These are phyloP conservation scores for Rhinolophus ferrumequinum DNA, from an alignment of 2,113 vertebrate species.

Conservation along the genomic window DNA sequence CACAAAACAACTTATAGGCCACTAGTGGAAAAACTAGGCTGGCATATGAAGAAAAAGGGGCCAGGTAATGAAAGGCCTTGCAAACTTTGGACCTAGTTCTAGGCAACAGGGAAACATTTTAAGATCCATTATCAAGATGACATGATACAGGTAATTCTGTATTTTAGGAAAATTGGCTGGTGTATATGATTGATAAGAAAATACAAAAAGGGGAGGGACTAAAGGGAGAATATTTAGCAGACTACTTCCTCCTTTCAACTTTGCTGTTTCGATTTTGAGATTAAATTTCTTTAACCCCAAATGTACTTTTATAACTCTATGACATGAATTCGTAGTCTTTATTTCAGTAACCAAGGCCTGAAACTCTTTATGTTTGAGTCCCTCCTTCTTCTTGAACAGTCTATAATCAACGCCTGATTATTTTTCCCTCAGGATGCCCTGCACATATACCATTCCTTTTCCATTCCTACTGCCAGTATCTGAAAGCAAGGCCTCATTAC, in stretches of 20 bases:
- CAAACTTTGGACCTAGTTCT: background rate
- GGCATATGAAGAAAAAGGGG: background rate
- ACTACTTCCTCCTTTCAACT: background rate
- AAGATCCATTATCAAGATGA: background rate
- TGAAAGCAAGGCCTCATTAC: background rate
- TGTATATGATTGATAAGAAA: background rate
- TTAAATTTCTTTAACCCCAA: background rate
- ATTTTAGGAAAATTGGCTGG: background rate
- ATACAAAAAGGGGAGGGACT: background rate
- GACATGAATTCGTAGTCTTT: background rate
- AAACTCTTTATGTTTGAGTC: background rate
- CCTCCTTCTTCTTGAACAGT: background rate
- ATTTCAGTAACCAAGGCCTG: background rate
- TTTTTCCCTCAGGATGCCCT: background rate
- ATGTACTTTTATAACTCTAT: background rate
- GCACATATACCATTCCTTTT: background rate
- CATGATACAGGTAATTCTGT: background rate
- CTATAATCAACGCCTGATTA: background rate
- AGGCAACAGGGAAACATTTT: conserved; percentile 17
- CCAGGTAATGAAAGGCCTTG: background rate
- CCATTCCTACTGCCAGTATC: background rate
- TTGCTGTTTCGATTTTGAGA: background rate
- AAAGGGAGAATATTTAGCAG: background rate
- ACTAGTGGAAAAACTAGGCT: background rate
- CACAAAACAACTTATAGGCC: background rate